Conservation (phyloP, 2,113 vertebrate genomes). For the Ailurus styani region DNA sequence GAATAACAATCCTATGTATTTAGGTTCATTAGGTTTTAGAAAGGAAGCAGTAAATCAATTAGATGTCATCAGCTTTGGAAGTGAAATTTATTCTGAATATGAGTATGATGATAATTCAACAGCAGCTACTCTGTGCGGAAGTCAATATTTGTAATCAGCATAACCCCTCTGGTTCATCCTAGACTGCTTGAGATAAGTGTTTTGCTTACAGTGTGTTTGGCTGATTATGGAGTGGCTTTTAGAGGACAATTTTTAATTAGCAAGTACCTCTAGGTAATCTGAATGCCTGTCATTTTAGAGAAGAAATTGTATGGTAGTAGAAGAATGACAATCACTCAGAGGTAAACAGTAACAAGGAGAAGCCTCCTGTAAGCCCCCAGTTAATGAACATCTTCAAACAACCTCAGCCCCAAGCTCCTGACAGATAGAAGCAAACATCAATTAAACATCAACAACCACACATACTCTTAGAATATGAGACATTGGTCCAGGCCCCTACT, state of each 20-base stretch:
- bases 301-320: not conserved
- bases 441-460: not conserved
- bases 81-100: not conserved
- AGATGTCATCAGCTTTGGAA: not conserved
- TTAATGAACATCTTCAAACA: not conserved
- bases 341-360: not conserved
- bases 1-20: not conserved
- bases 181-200: not conserved
- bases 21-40: not conserved
- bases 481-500: not conserved
- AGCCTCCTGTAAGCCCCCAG: not conserved
- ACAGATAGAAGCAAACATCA: not conserved
- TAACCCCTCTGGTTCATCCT: not conserved
- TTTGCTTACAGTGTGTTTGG: not conserved
- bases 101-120: not conserved
- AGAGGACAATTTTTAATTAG: slow-evolving; percentile 33
- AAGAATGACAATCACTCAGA: not conserved
- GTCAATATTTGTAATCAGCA: not conserved
- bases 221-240: slow-evolving; percentile 22
- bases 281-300: not conserved
- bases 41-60: not conserved
- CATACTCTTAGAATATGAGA: not conserved
- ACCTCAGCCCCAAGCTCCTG: not conserved
- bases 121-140: not conserved
- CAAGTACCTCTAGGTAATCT: not conserved